Percentiles rank a stretch among this genome's conserved stretches.
Conservation (phyloP, 1,140 invertebrate species). For the Pantala flavescens region DNA sequence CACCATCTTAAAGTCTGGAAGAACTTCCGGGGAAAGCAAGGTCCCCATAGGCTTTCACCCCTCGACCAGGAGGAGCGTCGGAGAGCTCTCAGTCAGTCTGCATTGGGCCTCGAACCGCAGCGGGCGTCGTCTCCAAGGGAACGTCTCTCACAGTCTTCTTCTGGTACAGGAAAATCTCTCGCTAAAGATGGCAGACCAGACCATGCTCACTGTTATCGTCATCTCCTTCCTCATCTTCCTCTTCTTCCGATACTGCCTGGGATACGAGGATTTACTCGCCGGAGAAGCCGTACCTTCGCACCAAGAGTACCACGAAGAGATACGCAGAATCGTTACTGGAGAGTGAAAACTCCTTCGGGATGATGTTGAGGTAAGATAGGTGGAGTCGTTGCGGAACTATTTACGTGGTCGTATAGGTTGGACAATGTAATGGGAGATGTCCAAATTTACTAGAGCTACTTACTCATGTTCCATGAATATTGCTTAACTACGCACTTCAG, state of each 20-base stretch:
- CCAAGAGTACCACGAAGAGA: neutral
- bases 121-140: too few relatives aligned
- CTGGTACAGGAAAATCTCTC: too few relatives aligned
- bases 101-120: too few relatives aligned
- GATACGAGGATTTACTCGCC: neutral
- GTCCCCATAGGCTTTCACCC: neutral
- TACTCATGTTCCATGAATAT: too few relatives aligned
- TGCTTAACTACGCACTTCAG: too few relatives aligned
- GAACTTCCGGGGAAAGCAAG: conserved; percentile 3
- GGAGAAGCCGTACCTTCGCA: neutral
- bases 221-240: neutral
- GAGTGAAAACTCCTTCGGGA: neutral
- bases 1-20: neutral
- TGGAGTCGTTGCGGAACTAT: neutral
- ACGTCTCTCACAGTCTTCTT: too few relatives aligned
- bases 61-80: neutral
- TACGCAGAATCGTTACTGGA: neutral
- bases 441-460: too few relatives aligned
- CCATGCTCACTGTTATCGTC: neutral
- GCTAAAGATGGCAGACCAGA: neutral
- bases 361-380: neutral
- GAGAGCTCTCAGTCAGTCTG: too few relatives aligned
- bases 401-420: too few relatives aligned
- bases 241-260: neutral
- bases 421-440: too few relatives aligned